A percentile compares a stretch with the other conserved stretches of the same genome.
Conservation (phyloP, 2,797 vertebrate species). For the Knipowitschia caucasica region DNA sequence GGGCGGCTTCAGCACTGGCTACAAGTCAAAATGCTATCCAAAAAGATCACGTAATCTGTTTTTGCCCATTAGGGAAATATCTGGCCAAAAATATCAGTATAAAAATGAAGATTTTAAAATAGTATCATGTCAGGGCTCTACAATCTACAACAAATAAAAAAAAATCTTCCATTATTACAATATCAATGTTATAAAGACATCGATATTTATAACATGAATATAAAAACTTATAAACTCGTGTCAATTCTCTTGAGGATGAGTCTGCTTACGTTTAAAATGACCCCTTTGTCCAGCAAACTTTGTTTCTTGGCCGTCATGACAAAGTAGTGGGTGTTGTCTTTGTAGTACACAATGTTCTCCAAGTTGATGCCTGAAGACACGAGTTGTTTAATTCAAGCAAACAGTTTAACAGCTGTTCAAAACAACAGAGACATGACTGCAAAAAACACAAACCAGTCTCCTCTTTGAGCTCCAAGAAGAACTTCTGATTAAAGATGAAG, state of each 20-base stretch:
- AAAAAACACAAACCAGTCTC: constrained; percentile 80
- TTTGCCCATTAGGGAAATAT: not conserved
- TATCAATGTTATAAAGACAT: too few relatives aligned
- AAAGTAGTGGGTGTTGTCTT: constrained; percentile 96
- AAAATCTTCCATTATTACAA: too few relatives aligned
- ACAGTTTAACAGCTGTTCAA: not conserved
- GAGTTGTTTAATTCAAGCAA: not conserved
- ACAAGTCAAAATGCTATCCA: not conserved
- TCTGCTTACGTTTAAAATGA: constrained; percentile 85
- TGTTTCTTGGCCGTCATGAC: constrained; percentile 99
- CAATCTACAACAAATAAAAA: too few relatives aligned
- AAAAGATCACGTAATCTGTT: not conserved
- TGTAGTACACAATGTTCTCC: constrained; percentile 99
- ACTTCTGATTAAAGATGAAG: constrained; percentile 99
- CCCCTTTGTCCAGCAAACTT: constrained; percentile 93
- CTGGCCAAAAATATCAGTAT: too few relatives aligned
- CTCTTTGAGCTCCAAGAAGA: constrained; percentile 95
- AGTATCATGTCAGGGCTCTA: too few relatives aligned
- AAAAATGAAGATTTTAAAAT: too few relatives aligned
- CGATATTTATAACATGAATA: too few relatives aligned
- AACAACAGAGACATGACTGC: not conserved
- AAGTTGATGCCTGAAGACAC: constrained; percentile 86
- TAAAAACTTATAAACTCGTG: too few relatives aligned
- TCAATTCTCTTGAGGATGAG: not conserved
- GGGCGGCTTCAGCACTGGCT: constrained; percentile 8